Conservation (phyloP, 2,888 invertebrate species). For the Chironomus tentans region DNA sequence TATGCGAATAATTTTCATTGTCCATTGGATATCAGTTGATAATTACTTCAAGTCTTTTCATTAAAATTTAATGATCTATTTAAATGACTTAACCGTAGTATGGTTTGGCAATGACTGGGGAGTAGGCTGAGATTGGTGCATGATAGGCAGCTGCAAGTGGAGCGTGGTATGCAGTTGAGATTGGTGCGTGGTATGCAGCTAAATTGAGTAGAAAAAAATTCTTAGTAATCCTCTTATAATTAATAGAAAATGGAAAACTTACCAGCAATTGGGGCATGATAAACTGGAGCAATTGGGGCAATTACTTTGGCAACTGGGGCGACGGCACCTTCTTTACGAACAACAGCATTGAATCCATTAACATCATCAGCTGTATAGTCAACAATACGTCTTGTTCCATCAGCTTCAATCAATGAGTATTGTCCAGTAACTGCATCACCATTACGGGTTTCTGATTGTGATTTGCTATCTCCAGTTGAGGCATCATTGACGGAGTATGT, state of each 20-base stretch:
- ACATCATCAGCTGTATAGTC: constrained; percentile 50
- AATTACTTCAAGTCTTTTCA: too few species aligned
- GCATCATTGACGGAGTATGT: constrained; percentile 48
- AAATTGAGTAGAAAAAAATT: too few species aligned
- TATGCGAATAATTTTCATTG: not conserved
- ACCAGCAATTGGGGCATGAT: constrained; percentile 8
- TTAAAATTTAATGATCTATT: too few species aligned
- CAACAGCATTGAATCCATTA: constrained; percentile 51
- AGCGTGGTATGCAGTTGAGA: not conserved
- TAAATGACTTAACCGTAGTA: constrained; percentile 26
- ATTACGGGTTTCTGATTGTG: constrained; percentile 46
- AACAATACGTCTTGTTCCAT: constrained; percentile 48
- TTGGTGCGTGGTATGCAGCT: too few species aligned
- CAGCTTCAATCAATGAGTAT: constrained; percentile 48
- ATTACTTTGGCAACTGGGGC: constrained; percentile 32
- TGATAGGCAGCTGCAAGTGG: not conserved
- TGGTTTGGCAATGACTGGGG: constrained; percentile 28
- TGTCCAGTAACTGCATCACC: constrained; percentile 49
- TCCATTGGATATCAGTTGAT: too few species aligned
- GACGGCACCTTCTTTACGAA: constrained; percentile 44
- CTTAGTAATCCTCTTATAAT: too few species aligned
- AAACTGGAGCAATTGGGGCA: constrained; percentile 1
- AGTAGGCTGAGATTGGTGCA: not conserved
- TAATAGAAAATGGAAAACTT: too few species aligned
- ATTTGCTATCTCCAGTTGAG: constrained; percentile 48